phyloP scores from a whole-genome alignment of 2,797 vertebrate genomes.

The Avahi laniger region DNA sequence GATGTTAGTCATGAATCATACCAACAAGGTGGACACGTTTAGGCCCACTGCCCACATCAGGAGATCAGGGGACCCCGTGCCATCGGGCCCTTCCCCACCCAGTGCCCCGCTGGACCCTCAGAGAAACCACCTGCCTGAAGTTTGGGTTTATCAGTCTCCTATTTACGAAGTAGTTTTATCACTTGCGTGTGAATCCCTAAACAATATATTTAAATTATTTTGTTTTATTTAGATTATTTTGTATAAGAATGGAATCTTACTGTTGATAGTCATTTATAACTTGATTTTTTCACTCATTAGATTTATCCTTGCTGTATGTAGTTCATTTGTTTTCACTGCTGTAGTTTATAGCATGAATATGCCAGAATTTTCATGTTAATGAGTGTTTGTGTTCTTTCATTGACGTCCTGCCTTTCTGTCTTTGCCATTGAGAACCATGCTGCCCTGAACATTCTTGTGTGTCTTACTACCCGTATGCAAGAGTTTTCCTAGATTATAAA shows the following conservation, averaged over 20 bases:
- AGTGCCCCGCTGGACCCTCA: neutral
- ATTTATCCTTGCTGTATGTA: neutral
- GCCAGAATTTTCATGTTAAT: neutral
- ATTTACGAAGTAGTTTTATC: neutral
- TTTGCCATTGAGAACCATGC: neutral
- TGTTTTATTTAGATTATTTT: neutral
- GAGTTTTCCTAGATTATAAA: neutral
- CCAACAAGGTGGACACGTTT: neutral
- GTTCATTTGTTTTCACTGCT: neutral
- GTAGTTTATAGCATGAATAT: neutral
- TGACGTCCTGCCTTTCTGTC: neutral
- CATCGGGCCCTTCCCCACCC: accelerated
- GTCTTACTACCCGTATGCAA: neutral
- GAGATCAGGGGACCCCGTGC: neutral
- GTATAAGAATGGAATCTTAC: neutral
- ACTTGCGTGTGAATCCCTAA: neutral
- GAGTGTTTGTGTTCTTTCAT: neutral
- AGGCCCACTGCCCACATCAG: neutral
- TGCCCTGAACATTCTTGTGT: neutral
- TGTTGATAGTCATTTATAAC: neutral
- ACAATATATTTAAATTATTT: neutral
- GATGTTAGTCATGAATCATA: neutral
- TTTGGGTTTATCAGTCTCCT: neutral
- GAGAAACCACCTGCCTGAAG: neutral
- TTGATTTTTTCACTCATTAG: neutral